Conservation (phyloP, 2,113 vertebrate species). For the Chloroceryle aenea region DNA sequence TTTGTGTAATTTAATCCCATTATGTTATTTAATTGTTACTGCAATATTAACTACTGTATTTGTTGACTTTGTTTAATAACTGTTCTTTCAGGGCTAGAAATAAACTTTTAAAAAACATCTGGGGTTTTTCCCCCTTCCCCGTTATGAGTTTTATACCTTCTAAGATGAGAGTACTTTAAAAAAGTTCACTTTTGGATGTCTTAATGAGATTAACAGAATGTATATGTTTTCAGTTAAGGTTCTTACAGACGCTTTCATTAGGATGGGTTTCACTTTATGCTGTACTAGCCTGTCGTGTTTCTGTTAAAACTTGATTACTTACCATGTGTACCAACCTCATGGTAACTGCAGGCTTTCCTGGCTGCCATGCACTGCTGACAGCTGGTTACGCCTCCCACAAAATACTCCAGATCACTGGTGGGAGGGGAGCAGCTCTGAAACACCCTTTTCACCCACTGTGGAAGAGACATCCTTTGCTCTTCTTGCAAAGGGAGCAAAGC, state of each 20-base stretch:
- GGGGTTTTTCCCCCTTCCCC: neutral
- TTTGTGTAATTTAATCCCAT: slow-evolving; percentile 80
- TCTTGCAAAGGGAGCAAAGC: neutral
- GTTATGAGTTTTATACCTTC: slow-evolving; percentile 13
- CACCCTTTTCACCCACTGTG: accelerated
- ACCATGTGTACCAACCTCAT: neutral
- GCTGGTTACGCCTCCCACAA: neutral
- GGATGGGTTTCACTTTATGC: neutral
- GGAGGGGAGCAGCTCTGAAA: neutral
- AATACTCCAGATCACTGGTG: neutral
- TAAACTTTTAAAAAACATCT: slow-evolving; percentile 74
- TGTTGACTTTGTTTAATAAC: slow-evolving; percentile 79
- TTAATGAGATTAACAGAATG: neutral
- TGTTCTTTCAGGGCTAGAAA: slow-evolving; percentile 84
- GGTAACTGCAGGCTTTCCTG: neutral
- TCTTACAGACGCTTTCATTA: neutral
- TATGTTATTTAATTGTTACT: slow-evolving; percentile 82
- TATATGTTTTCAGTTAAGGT: neutral
- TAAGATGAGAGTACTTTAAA: neutral
- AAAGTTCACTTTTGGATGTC: neutral
- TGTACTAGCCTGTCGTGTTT: neutral
- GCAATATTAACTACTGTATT: slow-evolving; percentile 85
- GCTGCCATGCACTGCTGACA: accelerated
- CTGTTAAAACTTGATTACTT: neutral
- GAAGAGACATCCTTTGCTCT: neutral